Evolutionary conservation across 2,113 vertebrate genomes (phyloP).

Genomic region (Triplophysa tibetana): DNA sequence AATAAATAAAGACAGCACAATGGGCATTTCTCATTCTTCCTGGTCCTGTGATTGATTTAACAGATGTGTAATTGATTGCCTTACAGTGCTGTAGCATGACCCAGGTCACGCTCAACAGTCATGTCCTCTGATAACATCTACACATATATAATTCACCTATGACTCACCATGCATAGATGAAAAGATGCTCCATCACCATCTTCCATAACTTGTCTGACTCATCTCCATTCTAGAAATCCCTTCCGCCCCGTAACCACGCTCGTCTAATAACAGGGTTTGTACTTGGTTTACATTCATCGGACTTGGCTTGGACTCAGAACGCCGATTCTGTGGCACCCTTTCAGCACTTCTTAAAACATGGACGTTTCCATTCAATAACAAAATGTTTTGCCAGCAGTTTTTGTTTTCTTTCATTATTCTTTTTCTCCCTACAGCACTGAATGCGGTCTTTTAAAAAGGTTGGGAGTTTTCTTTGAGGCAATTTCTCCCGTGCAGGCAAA

Average conservation of each 20-base stretch:
- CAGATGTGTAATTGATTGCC: not conserved
- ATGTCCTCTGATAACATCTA: not conserved
- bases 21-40: not conserved
- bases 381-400: slow-evolving; percentile 89
- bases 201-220: slow-evolving; percentile 8
- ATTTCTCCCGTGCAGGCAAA: slow-evolving; percentile 75
- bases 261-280: slow-evolving; percentile 44
- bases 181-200: slow-evolving; percentile 1
- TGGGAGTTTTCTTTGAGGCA: slow-evolving; percentile 84
- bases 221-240: slow-evolving; percentile 21
- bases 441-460: slow-evolving; percentile 86
- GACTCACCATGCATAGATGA: slow-evolving; percentile 17
- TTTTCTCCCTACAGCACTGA: slow-evolving; percentile 75
- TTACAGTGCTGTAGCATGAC: slow-evolving; percentile 9
- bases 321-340: slow-evolving; percentile 57
- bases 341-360: slow-evolving; percentile 74
- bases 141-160: slow-evolving; percentile 1
- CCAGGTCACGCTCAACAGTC: slow-evolving; percentile 2
- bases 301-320: not conserved
- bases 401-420: slow-evolving; percentile 79
- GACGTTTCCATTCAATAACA: slow-evolving; percentile 81
- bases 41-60: not conserved
- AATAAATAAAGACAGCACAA: not conserved
- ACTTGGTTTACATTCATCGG: slow-evolving; percentile 27
- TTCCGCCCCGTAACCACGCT: not conserved